A percentile compares a stretch with the other conserved stretches of the same genome.
These are phyloP conservation scores for Pachliopta kotzebuea DNA, from an alignment of 2,888 invertebrate genomes.

Conservation along the genomic window DNA sequence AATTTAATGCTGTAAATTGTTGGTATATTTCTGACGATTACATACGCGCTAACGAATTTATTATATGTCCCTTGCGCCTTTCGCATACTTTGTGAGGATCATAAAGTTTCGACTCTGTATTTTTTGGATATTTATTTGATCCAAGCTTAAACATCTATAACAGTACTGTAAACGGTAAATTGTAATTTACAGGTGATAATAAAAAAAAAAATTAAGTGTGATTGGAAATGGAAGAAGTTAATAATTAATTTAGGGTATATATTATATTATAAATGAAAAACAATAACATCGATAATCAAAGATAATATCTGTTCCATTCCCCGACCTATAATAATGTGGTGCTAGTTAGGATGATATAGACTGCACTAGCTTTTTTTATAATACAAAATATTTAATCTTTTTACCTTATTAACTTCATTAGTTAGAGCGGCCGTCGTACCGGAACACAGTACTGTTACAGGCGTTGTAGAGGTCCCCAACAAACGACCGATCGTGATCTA, in stretches of 20 bases:
- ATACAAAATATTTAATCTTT: too few relatives aligned
- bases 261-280: neutral
- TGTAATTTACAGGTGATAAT: slow-evolving; percentile 35
- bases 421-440: too few relatives aligned
- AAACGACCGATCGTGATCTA: too few relatives aligned
- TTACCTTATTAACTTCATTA: too few relatives aligned
- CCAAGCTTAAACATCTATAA: slow-evolving; percentile 59
- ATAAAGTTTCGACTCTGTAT: slow-evolving; percentile 68
- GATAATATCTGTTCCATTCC: too few relatives aligned
- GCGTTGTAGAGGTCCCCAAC: too few relatives aligned
- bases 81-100: slow-evolving; percentile 60
- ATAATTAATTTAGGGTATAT: neutral
- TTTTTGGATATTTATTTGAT: slow-evolving; percentile 67
- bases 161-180: slow-evolving; percentile 60
- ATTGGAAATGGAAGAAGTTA: neutral
- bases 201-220: slow-evolving; percentile 8
- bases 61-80: slow-evolving; percentile 60
- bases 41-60: slow-evolving; percentile 75
- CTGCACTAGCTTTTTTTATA: too few relatives aligned
- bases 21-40: slow-evolving; percentile 72
- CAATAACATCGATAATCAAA: too few relatives aligned
- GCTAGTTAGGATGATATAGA: too few relatives aligned
- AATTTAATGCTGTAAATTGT: slow-evolving; percentile 75
- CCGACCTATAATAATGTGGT: too few relatives aligned
- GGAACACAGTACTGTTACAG: too few relatives aligned